Base-by-base conservation (phyloP, 2,888 invertebrate species). In the Drosophila diplacantha region DNA sequence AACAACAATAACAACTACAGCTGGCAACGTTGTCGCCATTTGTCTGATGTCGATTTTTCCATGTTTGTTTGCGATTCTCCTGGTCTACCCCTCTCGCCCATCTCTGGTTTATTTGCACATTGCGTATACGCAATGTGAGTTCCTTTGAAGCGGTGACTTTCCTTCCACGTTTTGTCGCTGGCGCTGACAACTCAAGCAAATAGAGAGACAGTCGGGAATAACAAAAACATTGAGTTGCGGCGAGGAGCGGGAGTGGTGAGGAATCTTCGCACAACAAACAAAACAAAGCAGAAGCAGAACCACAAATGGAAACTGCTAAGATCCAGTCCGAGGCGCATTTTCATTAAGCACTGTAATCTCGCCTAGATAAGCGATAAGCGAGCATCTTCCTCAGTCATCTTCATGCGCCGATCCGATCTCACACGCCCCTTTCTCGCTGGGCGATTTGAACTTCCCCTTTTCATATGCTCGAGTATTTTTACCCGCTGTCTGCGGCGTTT, bases 41-140 rank as follows among this genome's bases (percentile, higher is more conserved):
- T 69, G 72, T 67, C 38, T 46, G 37, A 38, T 51, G 65, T 69
- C 73, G 73, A 77, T 70, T 72, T 74, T 63, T 80, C 81, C 81
- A 81, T 78, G 69, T 71, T 78, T 68, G 66, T 63, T 64, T 75
- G 74, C 68, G 69, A 65, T 74, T 74, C 35, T 44, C 29, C 29
- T 37, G n/a, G 32, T 34, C 5, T 12, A 5, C 34, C 32, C 26
- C 16, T 29, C 24, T 5, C 22, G 14, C 12, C 29, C 43, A 22
- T 69, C 67, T 63, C 70, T 66, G 81, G 73, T 80, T 77, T 78
- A 76, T 80, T 73, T 68, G 70, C 63, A 67, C 75, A 53, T 69
- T 79, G 81, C 81, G 79, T 83, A 83, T 79, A 79, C 78, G 78
- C 78, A 80, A 62, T 63, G 73, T 66, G 81, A 82, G 66, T 82